Evolutionary conservation across 2,888 invertebrate genomes (phyloP).

Genomic region (Amphipyra berbera): DNA sequence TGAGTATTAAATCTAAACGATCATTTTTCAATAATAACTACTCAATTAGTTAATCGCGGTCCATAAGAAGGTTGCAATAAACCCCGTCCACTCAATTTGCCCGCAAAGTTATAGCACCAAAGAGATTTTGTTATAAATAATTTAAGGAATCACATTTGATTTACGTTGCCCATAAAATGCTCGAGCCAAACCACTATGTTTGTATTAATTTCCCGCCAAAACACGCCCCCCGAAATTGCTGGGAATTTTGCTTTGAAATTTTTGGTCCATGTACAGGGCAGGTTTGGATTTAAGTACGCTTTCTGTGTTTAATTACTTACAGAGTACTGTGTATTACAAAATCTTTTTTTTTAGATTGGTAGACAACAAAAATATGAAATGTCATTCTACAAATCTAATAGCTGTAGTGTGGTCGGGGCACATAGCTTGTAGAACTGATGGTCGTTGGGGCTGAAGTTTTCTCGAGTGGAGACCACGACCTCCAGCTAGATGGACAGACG

Average conservation of each 20-base stretch:
- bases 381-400: no score
- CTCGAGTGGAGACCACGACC: no score
- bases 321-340: constrained; percentile 2
- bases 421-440: no score
- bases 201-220: constrained; percentile 54
- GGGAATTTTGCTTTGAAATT: constrained; percentile 24
- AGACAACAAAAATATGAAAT: no score
- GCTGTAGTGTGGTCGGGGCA: no score
- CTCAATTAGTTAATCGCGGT: constrained; percentile 42
- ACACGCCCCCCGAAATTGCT: constrained; percentile 27
- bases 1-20: constrained; percentile 24
- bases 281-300: constrained; percentile 17
- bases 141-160: constrained; percentile 59
- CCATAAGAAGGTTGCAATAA: constrained; percentile 38
- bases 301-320: constrained; percentile 28
- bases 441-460: no score
- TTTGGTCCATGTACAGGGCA: constrained; percentile 18
- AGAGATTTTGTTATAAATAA: constrained; percentile 61
- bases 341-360: constrained; percentile 2
- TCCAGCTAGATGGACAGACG: no score
- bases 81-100: constrained; percentile 48
- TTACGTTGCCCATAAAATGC: constrained; percentile 55
- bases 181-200: constrained; percentile 54
- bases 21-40: constrained; percentile 34
- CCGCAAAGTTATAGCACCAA: constrained; percentile 50